Base-by-base conservation (phyloP, 1,140 invertebrate species). In the Anoplolepis gracilipes region DNA sequence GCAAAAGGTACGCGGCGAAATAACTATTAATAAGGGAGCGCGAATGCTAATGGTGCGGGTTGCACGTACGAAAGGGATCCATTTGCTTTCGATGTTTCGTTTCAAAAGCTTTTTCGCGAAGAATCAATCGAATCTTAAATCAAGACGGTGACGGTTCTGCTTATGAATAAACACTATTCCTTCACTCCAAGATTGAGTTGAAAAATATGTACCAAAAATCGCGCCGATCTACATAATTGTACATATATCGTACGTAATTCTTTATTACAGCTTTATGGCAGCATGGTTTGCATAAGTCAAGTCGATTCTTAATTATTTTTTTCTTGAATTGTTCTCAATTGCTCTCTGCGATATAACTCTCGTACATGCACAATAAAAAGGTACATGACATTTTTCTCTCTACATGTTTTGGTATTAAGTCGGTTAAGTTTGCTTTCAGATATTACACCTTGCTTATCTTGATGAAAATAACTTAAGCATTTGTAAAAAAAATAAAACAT, bases 1-100 rank as follows among this genome's bases (percentile, higher is more conserved):
- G 46, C 73, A 84, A 65, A 84, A 84, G 72, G 42, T 75, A 22
- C 25, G n/a, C 59, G 25, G 30, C 57, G 59, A 64, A 76, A n/a
- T n/a, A n/a, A 76, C 57, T 75, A 82, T 82, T 82, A 84, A 84
- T 62, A 84, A 77, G 59, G 42, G 72, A 77, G 42, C 81, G 64
- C 28, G 42, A 76, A 77, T 64, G 42, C 36, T 55, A 75, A 64
- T 3, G 39, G 79, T n/a, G 70, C 55, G 30, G 25, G 22, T 7
- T 22, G 53, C 55, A 25, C 13, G 69, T 59, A 36, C 33, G 19
- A 67, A 78, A 85, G 75, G n/a, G n/a, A 1, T 49, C 62, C 73
- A n/a, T 30, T 79, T 79, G 64, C 30, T 0, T 19, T 16, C 57
- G 69, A 62, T 10, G 59, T 10, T n/a, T 25, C 72, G 62, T 1